phyloP scores from a whole-genome alignment of 2,888 invertebrate genomes.

The Tetheella fluctuosa region DNA sequence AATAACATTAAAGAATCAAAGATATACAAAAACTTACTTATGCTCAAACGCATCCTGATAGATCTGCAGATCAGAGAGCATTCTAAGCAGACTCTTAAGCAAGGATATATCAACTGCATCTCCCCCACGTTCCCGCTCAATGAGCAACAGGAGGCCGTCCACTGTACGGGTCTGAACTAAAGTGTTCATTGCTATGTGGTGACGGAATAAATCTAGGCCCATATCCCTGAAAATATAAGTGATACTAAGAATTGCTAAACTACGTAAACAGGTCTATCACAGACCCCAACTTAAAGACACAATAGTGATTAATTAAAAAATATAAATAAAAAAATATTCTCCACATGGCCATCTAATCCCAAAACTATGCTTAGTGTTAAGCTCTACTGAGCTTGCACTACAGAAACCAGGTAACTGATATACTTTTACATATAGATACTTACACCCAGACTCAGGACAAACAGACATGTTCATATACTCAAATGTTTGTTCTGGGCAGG shows the following conservation, averaged over 20 bases:
- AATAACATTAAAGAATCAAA: neutral
- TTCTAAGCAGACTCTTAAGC: constrained; percentile 96
- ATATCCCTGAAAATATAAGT: constrained; percentile 89
- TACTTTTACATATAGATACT: too few species aligned
- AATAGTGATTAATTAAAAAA: too few species aligned
- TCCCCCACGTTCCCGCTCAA: constrained; percentile 97
- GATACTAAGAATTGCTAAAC: neutral
- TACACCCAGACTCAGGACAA: too few species aligned
- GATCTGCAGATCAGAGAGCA: constrained; percentile 98
- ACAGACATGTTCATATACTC: too few species aligned
- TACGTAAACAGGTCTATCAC: too few species aligned
- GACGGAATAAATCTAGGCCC: constrained; percentile 97
- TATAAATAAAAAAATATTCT: too few species aligned
- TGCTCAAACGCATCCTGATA: constrained; percentile 95
- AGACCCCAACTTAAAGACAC: too few species aligned
- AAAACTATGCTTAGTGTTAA: too few species aligned
- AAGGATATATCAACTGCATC: constrained; percentile 96
- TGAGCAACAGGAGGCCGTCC: constrained; percentile 95
- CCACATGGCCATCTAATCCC: too few species aligned
- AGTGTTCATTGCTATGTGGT: constrained; percentile 95
- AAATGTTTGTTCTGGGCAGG: too few species aligned
- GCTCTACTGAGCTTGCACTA: too few species aligned
- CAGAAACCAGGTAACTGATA: too few species aligned
- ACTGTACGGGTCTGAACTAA: constrained; percentile 96
- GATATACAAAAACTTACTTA: constrained; percentile 80